Base-by-base conservation (phyloP, 2,888 invertebrate species). In the Hypomecis punctinalis region DNA sequence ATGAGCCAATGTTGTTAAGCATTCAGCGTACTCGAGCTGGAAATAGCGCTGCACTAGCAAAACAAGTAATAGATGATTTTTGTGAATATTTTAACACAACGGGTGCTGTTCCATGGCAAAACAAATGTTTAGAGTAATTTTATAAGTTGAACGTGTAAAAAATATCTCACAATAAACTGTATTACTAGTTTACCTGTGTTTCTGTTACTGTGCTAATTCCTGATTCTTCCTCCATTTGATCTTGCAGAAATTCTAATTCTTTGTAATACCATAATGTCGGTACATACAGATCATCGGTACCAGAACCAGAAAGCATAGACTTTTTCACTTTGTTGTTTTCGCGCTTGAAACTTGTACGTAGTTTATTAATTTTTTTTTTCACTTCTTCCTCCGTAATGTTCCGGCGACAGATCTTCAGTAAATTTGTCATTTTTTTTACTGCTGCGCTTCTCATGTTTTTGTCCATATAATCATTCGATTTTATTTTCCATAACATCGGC, bases 381-480 rank as follows among this genome's bases (percentile, higher is more conserved):
- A 61, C 61, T 48, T 61, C 55, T 61, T 61, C 55, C 61, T 61
- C 61, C 61, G 61, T 61, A 61, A 61, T 55, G 47, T 53, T 53
- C 53, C 60, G 58, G 58, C 49, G 61, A 61, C 56, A 62, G 33
- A 62, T 62, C 62, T 62, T 65, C 61, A 66, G 55, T 66, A 66
- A 62, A 66, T 66, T 59, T 58, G 66, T 66, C 58, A 66, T 66
- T 66, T 66, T 62, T 61, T 66, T 66, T 58, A 66, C 40, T 62
- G 66, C 66, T 51, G 37, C 35, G 59, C 51, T 66, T 59, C 62
- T 66, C 55, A 62, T 62, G 46, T 66, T 62, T 36, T 66, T 66
- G 51, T 66, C 62, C 59, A 66, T 66, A 59, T 66, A 62, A 40
- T 66, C 55, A 49, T 61, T 61, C 43, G 57, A 57, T 62, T 66